Percentiles rank a stretch among this genome's conserved stretches.
These are phyloP conservation scores for Hippolais icterina DNA, from an alignment of 2,113 vertebrate genomes.

Conservation along the genomic window DNA sequence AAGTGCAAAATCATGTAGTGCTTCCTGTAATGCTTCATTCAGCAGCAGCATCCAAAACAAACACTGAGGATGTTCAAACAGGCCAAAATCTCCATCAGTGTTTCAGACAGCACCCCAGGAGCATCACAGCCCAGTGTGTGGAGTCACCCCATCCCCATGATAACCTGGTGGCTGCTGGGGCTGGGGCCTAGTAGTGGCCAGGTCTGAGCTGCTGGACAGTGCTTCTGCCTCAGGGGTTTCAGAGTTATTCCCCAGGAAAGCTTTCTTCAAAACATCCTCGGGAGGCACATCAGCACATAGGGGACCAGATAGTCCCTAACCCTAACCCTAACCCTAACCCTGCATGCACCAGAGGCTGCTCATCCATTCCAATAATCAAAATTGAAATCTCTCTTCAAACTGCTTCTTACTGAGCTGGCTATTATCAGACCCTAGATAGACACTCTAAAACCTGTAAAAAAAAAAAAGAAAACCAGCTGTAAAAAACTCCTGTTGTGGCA, in stretches of 20 bases:
- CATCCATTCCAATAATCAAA: background rate
- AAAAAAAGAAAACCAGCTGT: background rate
- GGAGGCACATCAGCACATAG: background rate
- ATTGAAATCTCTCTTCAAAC: background rate
- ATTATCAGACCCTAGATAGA: background rate
- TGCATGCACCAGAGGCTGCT: background rate
- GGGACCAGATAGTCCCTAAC: background rate
- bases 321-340: no score
- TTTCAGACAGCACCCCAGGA: background rate
- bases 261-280: background rate
- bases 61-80: background rate
- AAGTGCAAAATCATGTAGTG: background rate
- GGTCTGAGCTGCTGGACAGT: fast-evolving
- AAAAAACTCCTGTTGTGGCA: background rate
- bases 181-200: background rate
- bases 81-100: background rate
- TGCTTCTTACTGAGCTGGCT: background rate
- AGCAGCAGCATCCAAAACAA: constrained; percentile 16
- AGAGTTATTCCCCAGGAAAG: background rate
- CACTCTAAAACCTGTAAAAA: background rate
- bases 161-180: background rate
- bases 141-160: background rate
- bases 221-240: background rate
- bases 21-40: constrained; percentile 14
- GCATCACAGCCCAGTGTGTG: fast-evolving